Evolutionary conservation across 2,888 invertebrate genomes (phyloP).

Genomic region (Bembecia ichneumoniformis): DNA sequence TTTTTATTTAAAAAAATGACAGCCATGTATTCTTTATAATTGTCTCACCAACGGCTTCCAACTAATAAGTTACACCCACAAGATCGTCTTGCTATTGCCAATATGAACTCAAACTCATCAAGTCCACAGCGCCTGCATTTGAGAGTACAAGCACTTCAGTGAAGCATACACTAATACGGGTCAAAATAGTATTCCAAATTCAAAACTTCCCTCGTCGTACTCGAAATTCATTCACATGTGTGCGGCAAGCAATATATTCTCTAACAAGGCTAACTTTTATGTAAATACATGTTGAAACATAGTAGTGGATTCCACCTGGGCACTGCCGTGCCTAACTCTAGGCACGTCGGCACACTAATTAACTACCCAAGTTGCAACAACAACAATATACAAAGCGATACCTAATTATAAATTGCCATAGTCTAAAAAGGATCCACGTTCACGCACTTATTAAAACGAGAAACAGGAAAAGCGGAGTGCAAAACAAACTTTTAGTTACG

Average conservation of each 20-base stretch:
- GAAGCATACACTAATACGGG: no score
- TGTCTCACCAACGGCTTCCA: no score
- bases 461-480: slow-evolving; percentile 9
- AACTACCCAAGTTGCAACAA: slow-evolving; percentile 39
- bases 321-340: not conserved
- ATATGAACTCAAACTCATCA: no score
- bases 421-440: not conserved
- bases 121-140: no score
- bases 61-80: no score
- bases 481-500: slow-evolving; percentile 12
- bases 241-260: slow-evolving; percentile 16
- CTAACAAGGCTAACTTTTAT: slow-evolving; percentile 44
- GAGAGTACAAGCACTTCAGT: no score
- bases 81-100: no score
- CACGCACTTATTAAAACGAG: not conserved
- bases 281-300: slow-evolving; percentile 36
- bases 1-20: no score
- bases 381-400: slow-evolving; percentile 22
- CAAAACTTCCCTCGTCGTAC: slow-evolving; percentile 5
- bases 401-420: slow-evolving; percentile 29
- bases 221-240: slow-evolving; percentile 9
- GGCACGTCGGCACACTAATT: slow-evolving; percentile 36
- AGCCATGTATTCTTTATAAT: no score
- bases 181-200: not conserved
- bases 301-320: not conserved